Evolutionary conservation across 2,113 vertebrate species (phyloP), one percentile per base, ranked within the genome.

Genomic region (Rostratula benghalensis): DNA sequence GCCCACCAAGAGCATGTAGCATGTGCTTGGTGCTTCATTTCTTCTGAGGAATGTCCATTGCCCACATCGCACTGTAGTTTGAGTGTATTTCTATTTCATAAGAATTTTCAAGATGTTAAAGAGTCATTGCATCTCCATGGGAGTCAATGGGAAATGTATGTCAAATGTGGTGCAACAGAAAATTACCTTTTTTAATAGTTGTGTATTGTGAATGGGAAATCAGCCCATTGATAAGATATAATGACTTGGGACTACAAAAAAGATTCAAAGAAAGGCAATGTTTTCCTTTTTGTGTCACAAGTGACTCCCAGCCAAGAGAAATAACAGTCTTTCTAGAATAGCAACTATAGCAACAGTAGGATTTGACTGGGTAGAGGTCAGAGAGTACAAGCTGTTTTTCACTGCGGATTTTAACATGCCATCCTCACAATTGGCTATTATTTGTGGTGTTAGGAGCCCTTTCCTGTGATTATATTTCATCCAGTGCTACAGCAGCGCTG

Each of bases 281-380:
- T 71, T 93, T 92, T 94, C 45, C 46, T 85, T 91, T 87, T 87
- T 88, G 46, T 75, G 46, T 93, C 60, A 68, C 19, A 83, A 91
- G 35, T 57, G 50, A 89, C 54, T 93, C 90, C 76, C 59, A 79
- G 78, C 74, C 57, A 43, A 68, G 70, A 65, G 87, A 83, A 94
- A 67, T 56, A 60, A 25, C 14, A 17, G 56, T 64, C 56, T 25
- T 84, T 31, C 53, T 68, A 37, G 63, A 93, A 19, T 7, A 88
- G 90, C 95, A 93, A 2, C 94, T 96, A 93, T 90, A 94, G 93
- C 93, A 95, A 89, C 88, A 83, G 86, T 45, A 86, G 64, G 51
- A 75, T 96, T 90, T 86, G 64, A 25, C 76, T 83, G 64, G 73
- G 43, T 75, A 83, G 76, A 95, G 94, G 95, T 96, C 92, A 94